Evolutionary conservation across 2,113 vertebrate species (phyloP).

Genomic region (Elachura formosa): DNA sequence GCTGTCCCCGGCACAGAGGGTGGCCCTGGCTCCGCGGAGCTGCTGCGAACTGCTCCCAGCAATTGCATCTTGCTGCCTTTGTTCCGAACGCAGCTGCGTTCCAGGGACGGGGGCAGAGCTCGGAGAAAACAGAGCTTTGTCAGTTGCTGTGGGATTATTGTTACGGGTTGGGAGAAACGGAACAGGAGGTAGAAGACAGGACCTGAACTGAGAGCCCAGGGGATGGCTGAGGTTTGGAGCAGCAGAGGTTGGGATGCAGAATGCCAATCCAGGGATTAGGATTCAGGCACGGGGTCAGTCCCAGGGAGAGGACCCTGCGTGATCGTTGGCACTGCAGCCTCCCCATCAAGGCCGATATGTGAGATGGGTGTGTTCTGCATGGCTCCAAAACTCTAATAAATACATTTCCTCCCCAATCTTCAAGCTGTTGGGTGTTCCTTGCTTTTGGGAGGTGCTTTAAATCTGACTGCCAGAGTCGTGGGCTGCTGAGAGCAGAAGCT

Average conservation of each 20-base stretch:
- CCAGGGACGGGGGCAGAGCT: neutral
- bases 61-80: neutral
- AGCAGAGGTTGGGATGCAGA: neutral
- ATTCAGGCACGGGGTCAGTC: neutral
- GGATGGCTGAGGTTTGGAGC: neutral
- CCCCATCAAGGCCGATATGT: neutral
- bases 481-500: constrained; percentile 55
- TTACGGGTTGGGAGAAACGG: neutral
- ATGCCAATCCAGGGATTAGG: neutral
- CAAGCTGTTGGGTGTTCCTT: constrained; percentile 73
- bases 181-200: neutral
- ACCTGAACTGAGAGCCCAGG: neutral
- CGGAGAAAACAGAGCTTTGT: neutral
- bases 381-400: constrained; percentile 14
- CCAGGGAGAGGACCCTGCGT: neutral
- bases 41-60: neutral
- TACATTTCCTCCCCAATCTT: constrained; percentile 39
- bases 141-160: neutral
- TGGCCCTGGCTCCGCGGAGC: neutral
- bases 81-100: neutral
- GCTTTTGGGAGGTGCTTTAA: constrained; percentile 67
- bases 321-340: neutral
- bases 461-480: constrained; percentile 65
- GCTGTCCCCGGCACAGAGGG: neutral
- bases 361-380: constrained; percentile 6